phyloP scores from a whole-genome alignment of 1,140 invertebrate genomes.

The Eumeta japonica region DNA sequence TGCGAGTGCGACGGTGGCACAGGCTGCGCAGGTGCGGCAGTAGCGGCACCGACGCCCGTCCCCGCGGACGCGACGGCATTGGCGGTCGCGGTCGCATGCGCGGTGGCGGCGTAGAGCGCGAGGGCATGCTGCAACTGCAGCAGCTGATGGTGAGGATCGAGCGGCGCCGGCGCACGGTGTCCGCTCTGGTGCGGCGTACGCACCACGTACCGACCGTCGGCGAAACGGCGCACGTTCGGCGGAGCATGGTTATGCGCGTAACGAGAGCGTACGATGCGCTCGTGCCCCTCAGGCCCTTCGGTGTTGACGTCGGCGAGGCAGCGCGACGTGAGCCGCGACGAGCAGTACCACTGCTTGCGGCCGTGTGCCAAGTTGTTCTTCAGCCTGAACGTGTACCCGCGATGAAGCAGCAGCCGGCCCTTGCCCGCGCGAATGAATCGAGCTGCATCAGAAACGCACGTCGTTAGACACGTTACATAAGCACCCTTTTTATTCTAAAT shows the following conservation, averaged over 20 bases:
- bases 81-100: slow-evolving; percentile 34
- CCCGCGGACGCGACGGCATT: slow-evolving; percentile 23
- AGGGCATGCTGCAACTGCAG: slow-evolving; percentile 46
- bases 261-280: slow-evolving; percentile 46
- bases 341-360: slow-evolving; percentile 51
- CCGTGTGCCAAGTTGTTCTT: slow-evolving; percentile 51
- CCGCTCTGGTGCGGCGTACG: slow-evolving; percentile 49
- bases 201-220: slow-evolving; percentile 49
- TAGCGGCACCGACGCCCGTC: slow-evolving; percentile 15
- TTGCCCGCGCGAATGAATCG: slow-evolving; percentile 51
- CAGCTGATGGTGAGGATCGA: slow-evolving; percentile 46
- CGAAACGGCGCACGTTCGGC: slow-evolving; percentile 48
- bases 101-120: slow-evolving; percentile 44
- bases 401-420: slow-evolving; percentile 41
- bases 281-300: slow-evolving; percentile 46
- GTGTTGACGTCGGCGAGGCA: slow-evolving; percentile 49
- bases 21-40: slow-evolving; percentile 21
- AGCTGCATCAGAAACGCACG: slow-evolving; percentile 25
- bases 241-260: slow-evolving; percentile 49
- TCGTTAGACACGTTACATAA: not conserved
- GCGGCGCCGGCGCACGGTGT: slow-evolving; percentile 41
- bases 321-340: slow-evolving; percentile 44
- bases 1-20: slow-evolving; percentile 29
- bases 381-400: slow-evolving; percentile 47
- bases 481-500: not conserved